Evolutionary conservation across 1,140 invertebrate genomes (phyloP).

Genomic region (Leptonema lineaticorne): DNA sequence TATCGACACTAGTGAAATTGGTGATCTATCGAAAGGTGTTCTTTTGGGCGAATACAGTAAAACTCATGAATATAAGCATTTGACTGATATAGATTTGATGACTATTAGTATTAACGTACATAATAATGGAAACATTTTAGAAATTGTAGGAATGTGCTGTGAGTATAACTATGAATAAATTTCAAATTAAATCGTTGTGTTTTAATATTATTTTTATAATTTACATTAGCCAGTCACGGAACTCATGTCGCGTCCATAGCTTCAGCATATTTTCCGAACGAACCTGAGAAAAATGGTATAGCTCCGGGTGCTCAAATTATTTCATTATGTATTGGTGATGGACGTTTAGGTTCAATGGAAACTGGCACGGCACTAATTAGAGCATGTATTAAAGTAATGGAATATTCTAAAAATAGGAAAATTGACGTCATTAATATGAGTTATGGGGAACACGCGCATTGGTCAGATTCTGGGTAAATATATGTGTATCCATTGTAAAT

Average conservation of each 20-base stretch:
- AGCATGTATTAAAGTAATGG: constrained; percentile 86
- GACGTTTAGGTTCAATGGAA: constrained; percentile 90
- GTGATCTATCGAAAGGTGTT: constrained; percentile 74
- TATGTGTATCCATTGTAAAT: no score
- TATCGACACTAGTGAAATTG: constrained; percentile 83
- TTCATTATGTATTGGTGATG: constrained; percentile 90
- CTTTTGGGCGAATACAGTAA: constrained; percentile 83
- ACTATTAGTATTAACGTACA: constrained; percentile 93
- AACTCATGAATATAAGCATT: constrained; percentile 76
- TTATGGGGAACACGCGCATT: constrained; percentile 93
- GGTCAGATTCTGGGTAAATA: constrained; percentile 81
- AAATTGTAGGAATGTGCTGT: constrained; percentile 93
- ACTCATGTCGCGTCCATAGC: constrained; percentile 97
- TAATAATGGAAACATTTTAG: constrained; percentile 86
- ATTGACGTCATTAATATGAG: constrained; percentile 97
- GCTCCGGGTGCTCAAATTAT: constrained; percentile 96
- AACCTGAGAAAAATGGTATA: constrained; percentile 88
- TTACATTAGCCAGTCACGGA: constrained; percentile 80
- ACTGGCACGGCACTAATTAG: constrained; percentile 89
- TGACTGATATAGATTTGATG: constrained; percentile 78
- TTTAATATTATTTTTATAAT: constrained; percentile 27
- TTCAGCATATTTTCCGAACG: constrained; percentile 86
- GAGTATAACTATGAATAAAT: constrained; percentile 52
- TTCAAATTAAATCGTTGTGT: background rate
- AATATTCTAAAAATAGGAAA: constrained; percentile 60